Evolutionary conservation across 2,113 vertebrate species (phyloP).

Genomic region (Nerophis lumbriciformis): DNA sequence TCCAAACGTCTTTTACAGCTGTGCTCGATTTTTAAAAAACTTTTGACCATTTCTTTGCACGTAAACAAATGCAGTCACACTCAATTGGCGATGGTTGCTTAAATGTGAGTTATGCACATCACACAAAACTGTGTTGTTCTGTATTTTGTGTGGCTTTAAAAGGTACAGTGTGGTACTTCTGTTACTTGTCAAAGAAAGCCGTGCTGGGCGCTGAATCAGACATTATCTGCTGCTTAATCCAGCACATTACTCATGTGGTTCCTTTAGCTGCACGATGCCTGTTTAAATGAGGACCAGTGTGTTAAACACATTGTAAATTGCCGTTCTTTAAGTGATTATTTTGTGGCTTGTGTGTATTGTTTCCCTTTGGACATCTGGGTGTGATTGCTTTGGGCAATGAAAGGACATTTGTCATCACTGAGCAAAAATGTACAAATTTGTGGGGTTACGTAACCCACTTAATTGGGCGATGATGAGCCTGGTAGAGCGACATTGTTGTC

Average conservation of each 20-base stretch:
- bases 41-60: no score
- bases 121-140: neutral
- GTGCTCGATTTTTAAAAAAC: no score
- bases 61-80: no score
- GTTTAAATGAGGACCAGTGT: conserved; percentile 10
- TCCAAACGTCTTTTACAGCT: no score
- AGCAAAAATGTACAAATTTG: conserved; percentile 30
- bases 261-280: conserved; percentile 12
- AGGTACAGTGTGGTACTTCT: neutral
- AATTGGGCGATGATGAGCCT: conserved; percentile 54
- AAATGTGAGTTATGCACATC: neutral
- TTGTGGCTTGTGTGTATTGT: conserved; percentile 18
- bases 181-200: neutral
- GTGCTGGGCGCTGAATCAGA: conserved; percentile 16
- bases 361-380: conserved; percentile 7
- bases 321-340: conserved; percentile 8
- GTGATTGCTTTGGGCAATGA: conserved; percentile 19
- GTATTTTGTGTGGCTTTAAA: neutral
- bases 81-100: no score
- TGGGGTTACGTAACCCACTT: conserved; percentile 51
- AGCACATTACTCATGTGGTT: conserved; percentile 15
- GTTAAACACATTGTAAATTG: conserved; percentile 22
- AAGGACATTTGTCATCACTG: conserved; percentile 27
- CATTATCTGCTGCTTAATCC: conserved; percentile 8
- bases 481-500: conserved; percentile 47